Base-by-base conservation (phyloP, 2,888 invertebrate genomes). In the Athetis lepigone region DNA sequence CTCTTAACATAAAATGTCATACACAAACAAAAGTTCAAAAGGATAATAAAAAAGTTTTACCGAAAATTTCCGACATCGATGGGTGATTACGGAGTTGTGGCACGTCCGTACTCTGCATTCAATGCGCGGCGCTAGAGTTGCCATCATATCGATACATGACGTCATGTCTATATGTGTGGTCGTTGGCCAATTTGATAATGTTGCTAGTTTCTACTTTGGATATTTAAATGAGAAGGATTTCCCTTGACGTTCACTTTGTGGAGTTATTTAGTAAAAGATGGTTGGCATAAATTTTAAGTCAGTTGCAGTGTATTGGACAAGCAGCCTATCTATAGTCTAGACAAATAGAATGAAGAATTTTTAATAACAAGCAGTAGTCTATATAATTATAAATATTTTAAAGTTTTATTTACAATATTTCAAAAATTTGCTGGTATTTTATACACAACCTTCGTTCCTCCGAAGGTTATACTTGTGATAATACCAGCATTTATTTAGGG, bases 101-200 rank as follows among this genome's bases (percentile, higher is more conserved):
- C 87, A 85, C 87, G 85, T 84, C 78, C 61, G 77, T 80, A 86
- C 70, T 86, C 76, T 67, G 80, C 81, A 85, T 85, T 71, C 79
- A 77, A 45, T 47, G 73, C 60, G 74, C 78, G 62, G 47, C 59
- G 51, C 58, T 75, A 69, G 79, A 82, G 80, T 74, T 81, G 82
- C 81, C 81, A 81, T 74, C 76, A 65, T 67, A 81, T 73, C 69
- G 74, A 67, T 77, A 81, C 77, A 79, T 89, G 88, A 88, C 88
- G 87, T 87, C 86, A 88, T 27, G 9, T 3, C 79, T 73, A 57
- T 79, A 72, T 86, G 85, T 88, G 86, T 86, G 89, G 88, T 86
- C 86, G 56, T 68, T 58, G 58, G 78, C 74, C 58, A 72, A 75
- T 76, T 76, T 78, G 60, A 64, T 58, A 47, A 70, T 58, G 49